These are phyloP conservation scores for Poeciliopsis paucimaculata DNA, from an alignment of 2,797 vertebrate genomes.

Conservation along the genomic window DNA sequence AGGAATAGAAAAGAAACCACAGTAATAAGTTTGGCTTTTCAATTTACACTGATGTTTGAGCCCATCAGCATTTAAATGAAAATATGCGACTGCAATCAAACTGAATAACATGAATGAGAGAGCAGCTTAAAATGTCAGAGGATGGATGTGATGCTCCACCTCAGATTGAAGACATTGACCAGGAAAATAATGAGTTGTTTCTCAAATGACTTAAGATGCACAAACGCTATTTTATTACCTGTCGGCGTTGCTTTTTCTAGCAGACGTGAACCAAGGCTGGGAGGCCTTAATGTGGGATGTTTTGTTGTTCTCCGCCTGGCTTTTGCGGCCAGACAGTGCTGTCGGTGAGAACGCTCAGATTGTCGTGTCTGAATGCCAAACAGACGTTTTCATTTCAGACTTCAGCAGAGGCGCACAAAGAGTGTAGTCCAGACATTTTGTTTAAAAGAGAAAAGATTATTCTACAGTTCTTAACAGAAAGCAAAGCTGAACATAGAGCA, in stretches of 20 bases:
- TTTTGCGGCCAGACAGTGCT: neutral
- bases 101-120: conserved; percentile 50
- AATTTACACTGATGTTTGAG: conserved; percentile 66
- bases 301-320: neutral
- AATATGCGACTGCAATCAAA: conserved; percentile 77
- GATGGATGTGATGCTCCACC: conserved; percentile 31
- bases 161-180: conserved; percentile 22
- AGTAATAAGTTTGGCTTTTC: conserved; percentile 66
- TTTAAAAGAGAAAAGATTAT: neutral
- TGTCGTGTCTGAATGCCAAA: neutral
- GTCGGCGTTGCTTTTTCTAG: conserved; percentile 38
- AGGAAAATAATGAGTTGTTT: conserved; percentile 10
- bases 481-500: neutral
- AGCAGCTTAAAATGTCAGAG: conserved; percentile 42
- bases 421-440: neutral
- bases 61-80: conserved; percentile 83
- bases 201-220: neutral
- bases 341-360: neutral
- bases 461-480: neutral
- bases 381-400: neutral
- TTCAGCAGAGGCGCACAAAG: neutral
- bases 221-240: conserved; percentile 29
- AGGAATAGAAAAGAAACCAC: conserved; percentile 4
- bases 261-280: conserved; percentile 16
- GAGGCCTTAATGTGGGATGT: neutral